These are phyloP conservation scores for Temnothorax curvispinosus DNA, from an alignment of 1,140 invertebrate species.

Conservation along the genomic window DNA sequence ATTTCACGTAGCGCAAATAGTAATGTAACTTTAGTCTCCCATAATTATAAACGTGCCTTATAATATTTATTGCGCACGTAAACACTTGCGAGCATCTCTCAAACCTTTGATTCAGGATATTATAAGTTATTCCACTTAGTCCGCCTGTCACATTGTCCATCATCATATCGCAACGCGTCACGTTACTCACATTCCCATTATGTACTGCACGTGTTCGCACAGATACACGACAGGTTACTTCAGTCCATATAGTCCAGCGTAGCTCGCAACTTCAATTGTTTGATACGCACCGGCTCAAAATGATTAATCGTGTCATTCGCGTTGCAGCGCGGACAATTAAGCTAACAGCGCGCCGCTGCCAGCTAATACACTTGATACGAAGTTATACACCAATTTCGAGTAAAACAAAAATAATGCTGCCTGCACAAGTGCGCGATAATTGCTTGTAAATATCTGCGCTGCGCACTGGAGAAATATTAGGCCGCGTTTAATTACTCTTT, in stretches of 20 bases:
- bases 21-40: not conserved
- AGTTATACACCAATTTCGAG: conserved; percentile 21
- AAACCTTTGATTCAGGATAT: conserved; percentile 1
- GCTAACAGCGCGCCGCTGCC: conserved; percentile 24
- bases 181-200: conserved; percentile 51
- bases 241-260: conserved; percentile 45
- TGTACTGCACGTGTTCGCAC: conserved; percentile 49
- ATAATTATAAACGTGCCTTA: not conserved
- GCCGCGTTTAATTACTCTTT: conserved; percentile 34
- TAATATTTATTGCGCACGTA: not conserved
- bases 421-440: conserved; percentile 28
- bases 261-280: conserved; percentile 60
- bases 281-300: conserved; percentile 56
- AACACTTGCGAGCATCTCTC: not conserved
- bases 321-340: conserved; percentile 50
- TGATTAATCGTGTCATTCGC: conserved; percentile 58
- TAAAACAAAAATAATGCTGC: conserved; percentile 35
- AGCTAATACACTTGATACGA: conserved; percentile 22
- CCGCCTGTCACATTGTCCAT: conserved; percentile 35
- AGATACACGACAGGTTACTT: conserved; percentile 60
- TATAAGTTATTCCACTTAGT: conserved; percentile 38
- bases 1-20: no score
- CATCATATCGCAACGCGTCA: conserved; percentile 45
- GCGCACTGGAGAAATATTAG: conserved; percentile 20
- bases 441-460: conserved; percentile 17